Evolutionary conservation across 2,888 invertebrate species (phyloP).

Genomic region (Drosophila gaucha): DNA sequence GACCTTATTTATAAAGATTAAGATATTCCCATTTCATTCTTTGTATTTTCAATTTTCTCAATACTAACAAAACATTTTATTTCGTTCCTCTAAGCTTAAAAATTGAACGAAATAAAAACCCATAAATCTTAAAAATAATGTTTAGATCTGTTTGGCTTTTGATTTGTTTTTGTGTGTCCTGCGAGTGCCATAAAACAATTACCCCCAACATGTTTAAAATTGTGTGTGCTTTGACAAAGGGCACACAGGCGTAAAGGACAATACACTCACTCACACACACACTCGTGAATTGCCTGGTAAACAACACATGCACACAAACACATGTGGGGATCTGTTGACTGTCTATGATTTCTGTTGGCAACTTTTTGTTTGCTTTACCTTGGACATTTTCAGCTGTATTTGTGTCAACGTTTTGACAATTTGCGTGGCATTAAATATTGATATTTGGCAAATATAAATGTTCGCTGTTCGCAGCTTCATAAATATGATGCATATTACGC

Average conservation of each 20-base stretch:
- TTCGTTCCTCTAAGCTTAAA: no score
- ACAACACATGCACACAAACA: constrained; percentile 8
- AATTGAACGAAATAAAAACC: neutral
- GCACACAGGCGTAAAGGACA: constrained; percentile 20
- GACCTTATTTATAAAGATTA: no score
- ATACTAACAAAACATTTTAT: no score
- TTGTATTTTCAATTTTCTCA: no score
- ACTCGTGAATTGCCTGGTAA: constrained; percentile 24
- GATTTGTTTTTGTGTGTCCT: constrained; percentile 65
- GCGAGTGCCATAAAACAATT: constrained; percentile 75
- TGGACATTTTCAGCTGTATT: constrained; percentile 45
- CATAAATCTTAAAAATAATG: constrained; percentile 55
- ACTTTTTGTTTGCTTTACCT: constrained; percentile 54
- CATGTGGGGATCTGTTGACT: constrained; percentile 29
- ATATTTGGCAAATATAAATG: constrained; percentile 59
- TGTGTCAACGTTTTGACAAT: constrained; percentile 66
- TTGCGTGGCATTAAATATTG: constrained; percentile 71
- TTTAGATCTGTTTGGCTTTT: constrained; percentile 39
- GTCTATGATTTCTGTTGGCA: constrained; percentile 46
- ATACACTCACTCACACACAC: constrained; percentile 13
- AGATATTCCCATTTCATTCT: no score
- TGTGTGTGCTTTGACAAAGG: constrained; percentile 51
- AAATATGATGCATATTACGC: constrained; percentile 17
- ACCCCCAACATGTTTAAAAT: constrained; percentile 60
- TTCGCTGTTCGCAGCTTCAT: constrained; percentile 17